Base-by-base conservation (phyloP, 2,888 invertebrate genomes). In the Blera fallax region DNA sequence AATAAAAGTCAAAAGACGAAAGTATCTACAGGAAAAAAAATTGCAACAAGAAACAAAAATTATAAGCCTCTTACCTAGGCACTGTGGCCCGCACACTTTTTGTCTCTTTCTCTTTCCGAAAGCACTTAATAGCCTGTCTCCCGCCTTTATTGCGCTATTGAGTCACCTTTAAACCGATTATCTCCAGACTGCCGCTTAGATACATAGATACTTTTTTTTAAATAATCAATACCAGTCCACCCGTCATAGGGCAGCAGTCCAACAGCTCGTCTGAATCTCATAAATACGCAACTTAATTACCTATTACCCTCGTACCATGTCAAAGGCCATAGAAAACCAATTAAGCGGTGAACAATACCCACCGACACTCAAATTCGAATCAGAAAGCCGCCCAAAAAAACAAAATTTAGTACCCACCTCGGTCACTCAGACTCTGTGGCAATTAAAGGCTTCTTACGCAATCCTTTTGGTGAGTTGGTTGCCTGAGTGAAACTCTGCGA, bases 121-220 rank as follows among this genome's bases (percentile, higher is more conserved):
- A 21, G 18, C 40, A 73, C 62, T 52, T 32, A 43, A 62, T 48
- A 48, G 50, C 32, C 14, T 73, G 52, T 62, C 34, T 16, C 43
- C 18, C 24, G 11, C 43, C 34, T 37, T 62, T 29, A 27, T 32
- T 60, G 34, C n/a, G n/a, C 43, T 43, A 70, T 78, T 78, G 78
- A 78, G 69, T 78, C 78, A 78, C 52, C 62, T 70, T 70, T 78
- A 78, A 78, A 78, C 78, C 78, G 78, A 78, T 78, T 78, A 78
- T 21, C 60, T 5, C 69, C 21, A 58, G 52, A 43, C 62, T 69
- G 69, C 62, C 43, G 45, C 54, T 69, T 32, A 52, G 32, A 77
- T 69, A 58, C n/a, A n/a, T n/a, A n/a, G n/a, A n/a, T n/a, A n/a
- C n/a, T n/a, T n/a, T n/a, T 11, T 67, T 60, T 48, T 21, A 40